These are phyloP conservation scores for Channa striata DNA, from an alignment of 2,797 vertebrate genomes.

Conservation along the genomic window DNA sequence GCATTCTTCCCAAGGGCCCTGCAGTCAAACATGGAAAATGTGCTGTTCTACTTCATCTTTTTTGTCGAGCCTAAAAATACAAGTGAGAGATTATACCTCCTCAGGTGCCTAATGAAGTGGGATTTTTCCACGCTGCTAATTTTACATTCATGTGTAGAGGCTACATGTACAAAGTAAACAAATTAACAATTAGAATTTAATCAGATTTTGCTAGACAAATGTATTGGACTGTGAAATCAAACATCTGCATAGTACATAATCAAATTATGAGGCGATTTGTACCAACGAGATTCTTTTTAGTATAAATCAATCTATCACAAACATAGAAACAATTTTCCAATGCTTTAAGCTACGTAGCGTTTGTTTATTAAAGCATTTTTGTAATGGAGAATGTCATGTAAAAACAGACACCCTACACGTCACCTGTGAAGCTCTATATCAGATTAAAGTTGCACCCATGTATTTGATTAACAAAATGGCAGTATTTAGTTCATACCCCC, in stretches of 20 bases:
- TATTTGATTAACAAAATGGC: no score
- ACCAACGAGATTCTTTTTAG: constrained; percentile 58
- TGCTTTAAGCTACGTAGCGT: constrained; percentile 15
- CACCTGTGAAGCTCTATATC: not conserved
- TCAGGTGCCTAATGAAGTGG: constrained; percentile 44
- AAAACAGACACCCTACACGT: constrained; percentile 11
- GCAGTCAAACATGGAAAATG: constrained; percentile 49
- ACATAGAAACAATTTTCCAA: constrained; percentile 58
- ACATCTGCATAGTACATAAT: constrained; percentile 56
- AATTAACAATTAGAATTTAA: constrained; percentile 2
- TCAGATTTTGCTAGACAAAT: constrained; percentile 39
- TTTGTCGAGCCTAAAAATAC: constrained; percentile 39
- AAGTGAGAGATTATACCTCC: constrained; percentile 35
- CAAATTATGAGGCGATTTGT: constrained; percentile 66
- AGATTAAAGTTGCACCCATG: not conserved
- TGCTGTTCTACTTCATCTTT: constrained; percentile 44
- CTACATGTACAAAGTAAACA: not conserved
- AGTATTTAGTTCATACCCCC: not conserved
- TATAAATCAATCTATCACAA: constrained; percentile 66
- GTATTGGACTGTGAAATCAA: constrained; percentile 46
- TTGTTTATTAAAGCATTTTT: constrained; percentile 65
- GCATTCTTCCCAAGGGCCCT: constrained; percentile 61
- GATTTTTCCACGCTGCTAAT: constrained; percentile 18
- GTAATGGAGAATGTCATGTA: constrained; percentile 43
- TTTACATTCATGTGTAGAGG: not conserved